Evolutionary conservation across 1,140 invertebrate species (phyloP).

Genomic region (Dreissena rostriformis): DNA sequence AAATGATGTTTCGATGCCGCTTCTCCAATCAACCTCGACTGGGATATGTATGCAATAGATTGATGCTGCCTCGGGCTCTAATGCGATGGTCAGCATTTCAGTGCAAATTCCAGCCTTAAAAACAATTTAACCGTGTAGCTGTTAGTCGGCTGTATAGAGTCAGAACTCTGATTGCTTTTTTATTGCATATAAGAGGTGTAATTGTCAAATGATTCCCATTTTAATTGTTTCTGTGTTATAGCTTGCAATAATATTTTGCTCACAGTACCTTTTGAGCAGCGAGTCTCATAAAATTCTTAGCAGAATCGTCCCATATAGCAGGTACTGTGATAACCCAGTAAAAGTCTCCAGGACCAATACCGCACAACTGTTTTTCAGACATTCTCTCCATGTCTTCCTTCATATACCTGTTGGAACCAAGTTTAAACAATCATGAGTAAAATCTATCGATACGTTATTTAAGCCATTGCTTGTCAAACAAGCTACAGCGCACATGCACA

Average conservation of each 20-base stretch:
- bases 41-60: conserved; percentile 59
- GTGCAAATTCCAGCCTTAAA: conserved; percentile 55
- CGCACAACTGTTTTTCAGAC: neutral
- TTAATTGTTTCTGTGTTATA: no score
- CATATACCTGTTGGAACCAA: neutral
- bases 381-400: conserved; percentile 27
- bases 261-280: conserved; percentile 51
- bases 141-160: neutral
- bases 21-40: conserved; percentile 13
- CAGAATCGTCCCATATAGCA: conserved; percentile 60
- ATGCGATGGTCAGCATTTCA: conserved; percentile 52
- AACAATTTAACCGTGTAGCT: neutral
- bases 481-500: no score
- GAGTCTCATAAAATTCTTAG: conserved; percentile 64
- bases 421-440: no score
- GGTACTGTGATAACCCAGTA: conserved; percentile 63
- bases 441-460: no score
- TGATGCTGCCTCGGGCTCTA: conserved; percentile 63
- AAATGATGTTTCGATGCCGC: conserved; percentile 24
- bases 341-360: conserved; percentile 33
- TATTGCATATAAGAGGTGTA: no score
- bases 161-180: no score
- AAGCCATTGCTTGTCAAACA: no score
- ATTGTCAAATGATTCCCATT: no score
- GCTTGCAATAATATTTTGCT: no score